A percentile compares a stretch with the other conserved stretches of the same genome.
Evolutionary conservation across 2,888 invertebrate genomes (phyloP).

Genomic region (Pollenia griseotomentosa): DNA sequence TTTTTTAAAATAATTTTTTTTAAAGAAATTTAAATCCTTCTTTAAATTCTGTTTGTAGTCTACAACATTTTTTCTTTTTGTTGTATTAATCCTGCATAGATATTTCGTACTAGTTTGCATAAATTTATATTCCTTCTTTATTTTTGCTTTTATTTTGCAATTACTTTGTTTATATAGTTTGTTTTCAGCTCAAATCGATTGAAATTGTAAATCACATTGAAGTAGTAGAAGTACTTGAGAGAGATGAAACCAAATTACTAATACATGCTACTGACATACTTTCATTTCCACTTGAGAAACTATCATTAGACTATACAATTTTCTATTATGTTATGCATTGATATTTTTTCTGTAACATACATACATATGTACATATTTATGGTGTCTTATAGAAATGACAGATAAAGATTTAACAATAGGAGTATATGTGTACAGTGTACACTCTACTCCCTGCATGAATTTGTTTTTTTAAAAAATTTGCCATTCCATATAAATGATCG

Average conservation of each 20-base stretch:
- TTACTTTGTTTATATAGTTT: slow-evolving; percentile 34
- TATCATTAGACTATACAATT: slow-evolving; percentile 65
- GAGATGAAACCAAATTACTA: slow-evolving; percentile 62
- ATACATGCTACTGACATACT: slow-evolving; percentile 66
- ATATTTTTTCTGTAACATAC: slow-evolving; percentile 50
- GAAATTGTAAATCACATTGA: slow-evolving; percentile 61
- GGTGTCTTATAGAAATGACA: not conserved
- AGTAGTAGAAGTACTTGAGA: slow-evolving; percentile 37
- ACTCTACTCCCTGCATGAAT: no score
- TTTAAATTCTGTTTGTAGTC: slow-evolving; percentile 1
- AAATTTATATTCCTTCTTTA: slow-evolving; percentile 23
- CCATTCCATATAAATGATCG: no score
- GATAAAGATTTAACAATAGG: not conserved
- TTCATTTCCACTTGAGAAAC: slow-evolving; percentile 68
- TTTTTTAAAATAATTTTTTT: not conserved
- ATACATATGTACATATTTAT: not conserved
- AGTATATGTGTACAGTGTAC: not conserved
- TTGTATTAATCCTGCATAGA: slow-evolving; percentile 21
- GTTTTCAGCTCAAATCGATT: slow-evolving; percentile 53
- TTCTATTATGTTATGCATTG: slow-evolving; percentile 65
- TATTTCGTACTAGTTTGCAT: slow-evolving; percentile 34
- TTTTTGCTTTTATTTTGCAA: not conserved
- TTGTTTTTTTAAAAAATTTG: no score
- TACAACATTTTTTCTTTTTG: not conserved
- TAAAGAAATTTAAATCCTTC: not conserved